Evolutionary conservation across 1,140 invertebrate genomes (phyloP), one percentile per base, ranked within the genome.

Genomic region (Lepidostoma basale): DNA sequence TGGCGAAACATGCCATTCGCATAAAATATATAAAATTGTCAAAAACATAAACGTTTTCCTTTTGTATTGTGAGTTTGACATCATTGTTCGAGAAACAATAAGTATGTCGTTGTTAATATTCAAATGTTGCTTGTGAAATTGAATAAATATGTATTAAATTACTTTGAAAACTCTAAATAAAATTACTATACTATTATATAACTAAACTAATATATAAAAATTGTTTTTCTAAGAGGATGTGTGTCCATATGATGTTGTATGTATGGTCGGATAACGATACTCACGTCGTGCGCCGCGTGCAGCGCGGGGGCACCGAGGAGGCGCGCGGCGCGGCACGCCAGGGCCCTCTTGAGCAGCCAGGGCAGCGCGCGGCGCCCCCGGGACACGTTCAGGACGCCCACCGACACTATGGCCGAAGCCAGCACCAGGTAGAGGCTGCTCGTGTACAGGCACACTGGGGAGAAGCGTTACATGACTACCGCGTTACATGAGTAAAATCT

Each of bases 391-490:
- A 89, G 82, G 8, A 89, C 87, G 6, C 85, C 26, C 3, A 89
- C 85, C 9, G 89, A 87, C 16, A 88, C 74, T n/a, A 90, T 78
- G 39, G 88, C 80, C 1, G 88, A 88, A 36, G 88, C 77, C 47
- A 83, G 85, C 2, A 88, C 80, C 63, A 90, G 74, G 66, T 86
- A 84, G 26, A 89, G 76, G 65, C 84, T 85, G 66, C 79, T 83
- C 36, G 79, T 87, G 74, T 85, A 90, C 72, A 81, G 84, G 67
- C 77, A 75, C 33, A 86, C 87, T 88, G 72, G 54, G 66, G 40
- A 12, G 16, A 0, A 16, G 14, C 1, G 18, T 9, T 42, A 40
- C 3, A 3, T 90, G 88, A 76, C 88, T 89, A 72, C 10, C 5
- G 9, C 4, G 14, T 20, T 4, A 16, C 3, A 28, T 1, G 23